Base-by-base conservation (phyloP, 2,888 invertebrate genomes). In the Proisotoma minuta region DNA sequence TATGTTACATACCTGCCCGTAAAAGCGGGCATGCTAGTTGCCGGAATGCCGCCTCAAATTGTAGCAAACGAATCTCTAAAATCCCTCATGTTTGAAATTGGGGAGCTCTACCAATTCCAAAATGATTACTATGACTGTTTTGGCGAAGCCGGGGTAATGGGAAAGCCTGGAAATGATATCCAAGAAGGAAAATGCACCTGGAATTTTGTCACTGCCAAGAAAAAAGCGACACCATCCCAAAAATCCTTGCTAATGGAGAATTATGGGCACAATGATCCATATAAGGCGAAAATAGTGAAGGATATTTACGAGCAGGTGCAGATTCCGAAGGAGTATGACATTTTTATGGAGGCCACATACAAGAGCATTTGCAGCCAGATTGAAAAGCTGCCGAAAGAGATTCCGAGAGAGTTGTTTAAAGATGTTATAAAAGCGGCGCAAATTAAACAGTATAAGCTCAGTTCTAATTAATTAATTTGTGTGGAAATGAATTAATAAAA, bases 141-240 rank as follows among this genome's bases (percentile, higher is more conserved):
- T 77, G 96, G 94, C 0, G 86, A 93, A 77, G 84, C 89, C 22
- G 81, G 83, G 5, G 82, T 88, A 2, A 94, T 87, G 0, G 98
- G 97, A 5, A 98, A 96, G 80, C 80, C 84, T 40, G 91, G 93
- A 29, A 89, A 87, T 0, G 96, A 98, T 76, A 96, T 98, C 72
- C 84, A 88, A 79, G 93, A 96, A 72, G 94, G 94, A 26, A 98
- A 97, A 79, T 97, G 97, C 79, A 86, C 93, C 0, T 99, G 98
- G 98, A 79, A 95, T 34, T 86, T 90, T 1, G 90, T 94, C 1
- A 88, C 90, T 1, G 94, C 95, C 10, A 80, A 95, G 66, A 88
- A 92, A 77, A 82, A 88, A 57, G 88, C 87, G 0, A 84, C 83
- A 43, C 81, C 84, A 0, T 79, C 83, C 2, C 91, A 93, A 75